Percentiles rank a stretch among this genome's conserved stretches.
These are phyloP conservation scores for Cenopis cana DNA, from an alignment of 2,888 invertebrate species.

Conservation along the genomic window DNA sequence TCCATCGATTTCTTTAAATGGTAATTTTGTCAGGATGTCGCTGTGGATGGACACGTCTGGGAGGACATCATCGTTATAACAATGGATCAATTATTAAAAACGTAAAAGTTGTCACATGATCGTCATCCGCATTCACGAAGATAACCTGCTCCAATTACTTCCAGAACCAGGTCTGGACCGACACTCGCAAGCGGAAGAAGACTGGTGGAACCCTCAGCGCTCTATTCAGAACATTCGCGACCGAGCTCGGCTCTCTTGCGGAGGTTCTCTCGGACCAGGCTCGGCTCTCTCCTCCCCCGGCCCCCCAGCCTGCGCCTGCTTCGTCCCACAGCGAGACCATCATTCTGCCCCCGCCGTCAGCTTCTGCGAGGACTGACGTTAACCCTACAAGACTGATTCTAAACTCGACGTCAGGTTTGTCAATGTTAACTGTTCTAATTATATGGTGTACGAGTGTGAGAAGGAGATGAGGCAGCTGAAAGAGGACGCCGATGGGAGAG, in stretches of 20 bases:
- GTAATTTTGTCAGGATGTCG: too few relatives aligned
- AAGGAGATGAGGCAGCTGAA: constrained; percentile 48
- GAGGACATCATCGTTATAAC: too few relatives aligned
- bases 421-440: constrained; percentile 40
- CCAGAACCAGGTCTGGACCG: constrained; percentile 65
- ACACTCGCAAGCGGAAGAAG: constrained; percentile 53
- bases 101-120: too few relatives aligned
- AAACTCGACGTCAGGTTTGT: constrained; percentile 21
- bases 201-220: constrained; percentile 65
- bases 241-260: constrained; percentile 74
- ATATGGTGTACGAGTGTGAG: constrained; percentile 44
- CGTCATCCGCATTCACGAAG: too few relatives aligned
- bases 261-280: constrained; percentile 72
- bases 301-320: constrained; percentile 76
- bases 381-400: constrained; percentile 56
- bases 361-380: constrained; percentile 84
- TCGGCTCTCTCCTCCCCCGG: constrained; percentile 77
- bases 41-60: too few relatives aligned
- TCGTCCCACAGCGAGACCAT: constrained; percentile 76
- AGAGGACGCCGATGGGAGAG: constrained; percentile 58
- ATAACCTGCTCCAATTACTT: background rate
- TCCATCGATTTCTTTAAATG: too few relatives aligned
- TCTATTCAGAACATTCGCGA: constrained; percentile 71
- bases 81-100: too few relatives aligned
- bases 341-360: constrained; percentile 87